Conservation (phyloP, 2,888 invertebrate species). For the Drosophila meridionalis region DNA sequence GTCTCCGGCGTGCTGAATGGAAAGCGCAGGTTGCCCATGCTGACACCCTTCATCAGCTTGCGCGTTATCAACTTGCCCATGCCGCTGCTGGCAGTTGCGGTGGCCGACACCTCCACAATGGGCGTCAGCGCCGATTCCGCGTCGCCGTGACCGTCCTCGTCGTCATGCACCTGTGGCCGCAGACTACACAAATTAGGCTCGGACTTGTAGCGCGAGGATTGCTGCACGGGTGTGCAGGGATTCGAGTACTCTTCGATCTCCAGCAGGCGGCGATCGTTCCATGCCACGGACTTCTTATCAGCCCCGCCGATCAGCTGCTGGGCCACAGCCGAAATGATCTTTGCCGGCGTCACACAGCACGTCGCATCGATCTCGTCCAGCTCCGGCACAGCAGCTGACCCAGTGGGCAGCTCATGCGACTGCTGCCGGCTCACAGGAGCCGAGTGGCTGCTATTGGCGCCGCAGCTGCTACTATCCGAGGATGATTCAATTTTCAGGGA, state of each 20-base stretch:
- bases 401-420: conserved; percentile 69
- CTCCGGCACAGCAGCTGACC: conserved; percentile 40
- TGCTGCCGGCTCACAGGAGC: conserved; percentile 82
- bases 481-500: conserved; percentile 75
- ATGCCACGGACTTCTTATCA: conserved; percentile 77
- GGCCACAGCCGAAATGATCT: conserved; percentile 68
- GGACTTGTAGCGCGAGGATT: conserved; percentile 82
- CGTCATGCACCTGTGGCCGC: conserved; percentile 51
- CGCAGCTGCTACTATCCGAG: conserved; percentile 64
- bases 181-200: conserved; percentile 83
- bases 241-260: conserved; percentile 70
- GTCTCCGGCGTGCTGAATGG: conserved; percentile 81
- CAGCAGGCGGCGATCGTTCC: conserved; percentile 72
- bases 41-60: conserved; percentile 84
- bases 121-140: conserved; percentile 41
- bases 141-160: conserved; percentile 30
- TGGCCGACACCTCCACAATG: conserved; percentile 52
- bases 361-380: conserved; percentile 56
- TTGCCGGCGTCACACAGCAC: conserved; percentile 75
- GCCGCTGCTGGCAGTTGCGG: conserved; percentile 32
- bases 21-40: conserved; percentile 84
- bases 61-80: conserved; percentile 74
- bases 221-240: conserved; percentile 74
- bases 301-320: conserved; percentile 60
- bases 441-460: conserved; percentile 60